Base-by-base conservation (phyloP, 2,888 invertebrate genomes). In the Zaprionus obscuricornis region DNA sequence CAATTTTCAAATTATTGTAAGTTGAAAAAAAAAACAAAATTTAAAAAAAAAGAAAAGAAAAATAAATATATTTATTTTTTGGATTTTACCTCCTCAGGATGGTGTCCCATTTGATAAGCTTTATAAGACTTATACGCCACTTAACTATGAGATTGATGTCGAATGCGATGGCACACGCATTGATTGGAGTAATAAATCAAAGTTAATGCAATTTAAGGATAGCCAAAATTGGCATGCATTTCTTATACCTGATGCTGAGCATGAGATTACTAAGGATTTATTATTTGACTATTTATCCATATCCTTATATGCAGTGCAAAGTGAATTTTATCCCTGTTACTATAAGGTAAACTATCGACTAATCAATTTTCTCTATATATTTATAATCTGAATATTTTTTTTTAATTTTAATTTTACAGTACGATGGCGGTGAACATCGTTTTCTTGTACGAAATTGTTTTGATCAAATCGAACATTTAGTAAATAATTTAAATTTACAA, bases 281-380 rank as follows among this genome's bases (percentile, higher is more conserved):
- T 56, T 89, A 1, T 74, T 89, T 43, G 85, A 88, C 42, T 85
- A 74, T 11, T 85, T 89, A 24, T 89, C 88, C 29, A 66, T 85
- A 7, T 62, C 73, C 0, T 51, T 88, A 2, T 74, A 85, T n/a
- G 60, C 68, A 0, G 54, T 47, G 1, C 34, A 76, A 1, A 70
- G 81, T 24, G 88, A 88, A 26, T 73, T 89, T 5, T 89, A 88
- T 77, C 89, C 89, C 0, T 89, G 89, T 45, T 87, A 89, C 56
- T 88, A 89, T 49, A 85, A 85, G 68, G 89, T 89, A 57, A 66
- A 47, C 2, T 6, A 0, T 0, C 10, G 1, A 6, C 8, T 11
- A 7, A 3, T 20, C 5, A 11, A 2, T 8, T n/a, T 8, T 3
- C n/a, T 0, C 1, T 0, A 4, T 0, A 11, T n/a, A 2, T 11